Base-by-base conservation (phyloP, 2,113 vertebrate species). In the Eurystomus gularis region DNA sequence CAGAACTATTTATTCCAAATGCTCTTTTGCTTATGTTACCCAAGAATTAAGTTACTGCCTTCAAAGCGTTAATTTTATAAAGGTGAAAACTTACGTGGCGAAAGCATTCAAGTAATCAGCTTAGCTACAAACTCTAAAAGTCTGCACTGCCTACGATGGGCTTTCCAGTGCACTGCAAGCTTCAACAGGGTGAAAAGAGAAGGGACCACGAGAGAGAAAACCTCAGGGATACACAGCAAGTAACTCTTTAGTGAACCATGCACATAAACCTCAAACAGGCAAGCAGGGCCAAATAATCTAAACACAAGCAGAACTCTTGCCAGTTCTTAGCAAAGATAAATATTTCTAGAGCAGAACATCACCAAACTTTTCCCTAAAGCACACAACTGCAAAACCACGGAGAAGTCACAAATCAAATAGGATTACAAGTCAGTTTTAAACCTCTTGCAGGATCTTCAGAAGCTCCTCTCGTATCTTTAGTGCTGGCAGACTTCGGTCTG, bases 361-460 rank as follows among this genome's bases (percentile, higher is more conserved):
- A 69, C 39, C 24, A 76, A 31, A 49, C 9, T 33, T 17, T 29
- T 88, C 68, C 40, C 48, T 73, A 58, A 73, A 77, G 72, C 60
- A 62, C 2, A 3, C 6, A 11, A 37, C 3, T 29, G 13, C 46
- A 70, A 83, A 80, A 49, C 55, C 37, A 37, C 2, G 2, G 44
- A 57, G 19, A 88, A 82, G 26, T 33, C 62, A 51, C 1, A 1
- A 49, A 57, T 52, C 55, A 86, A 79, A 14, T 73, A 60, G 3
- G 62, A 42, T 46, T 61, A 89, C 9, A 87, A 72, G 75, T 66
- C 65, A 93, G 44, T 33, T 89, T 71, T 98, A 98, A 84, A 99
- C 99, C 97, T 99, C 99, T 94, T 99, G 99, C 12, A 99, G 97
- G 93, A 99, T 99, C 98, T 98, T 99, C 40, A 99, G 98, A 37